These are phyloP conservation scores for Spodoptera exigua DNA, from an alignment of 2,888 invertebrate genomes.

Conservation along the genomic window DNA sequence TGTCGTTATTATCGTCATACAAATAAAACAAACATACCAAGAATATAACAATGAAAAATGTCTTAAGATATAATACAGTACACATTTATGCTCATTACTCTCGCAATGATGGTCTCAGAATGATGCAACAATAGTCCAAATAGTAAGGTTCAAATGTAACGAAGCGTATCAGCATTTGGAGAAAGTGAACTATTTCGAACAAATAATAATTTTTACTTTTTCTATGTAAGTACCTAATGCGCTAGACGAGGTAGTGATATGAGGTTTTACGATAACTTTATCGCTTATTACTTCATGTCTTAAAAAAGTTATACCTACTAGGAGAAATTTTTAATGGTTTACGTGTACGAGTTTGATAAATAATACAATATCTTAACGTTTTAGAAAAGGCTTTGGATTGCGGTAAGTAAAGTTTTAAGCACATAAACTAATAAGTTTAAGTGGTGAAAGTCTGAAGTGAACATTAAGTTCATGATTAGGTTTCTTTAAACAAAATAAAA, in stretches of 20 bases:
- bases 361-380: conserved; percentile 7
- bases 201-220: conserved; percentile 34
- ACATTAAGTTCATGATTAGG: too few relatives aligned
- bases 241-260: conserved; percentile 29
- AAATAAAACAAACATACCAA: too few relatives aligned
- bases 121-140: conserved; percentile 61
- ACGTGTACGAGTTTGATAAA: conserved; percentile 11
- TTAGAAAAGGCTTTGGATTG: not conserved
- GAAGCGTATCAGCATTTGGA: conserved; percentile 58
- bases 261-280: conserved; percentile 22
- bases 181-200: conserved; percentile 56
- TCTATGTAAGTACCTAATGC: conserved; percentile 30
- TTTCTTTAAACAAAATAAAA: too few relatives aligned
- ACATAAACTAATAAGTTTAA: too few relatives aligned
- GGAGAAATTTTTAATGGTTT: conserved; percentile 5
- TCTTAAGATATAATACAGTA: not conserved
- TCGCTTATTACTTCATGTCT: conserved; percentile 19
- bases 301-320: conserved; percentile 9
- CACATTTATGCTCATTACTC: conserved; percentile 20
- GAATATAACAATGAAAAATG: too few relatives aligned
- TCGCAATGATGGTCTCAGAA: conserved; percentile 26
- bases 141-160: conserved; percentile 59
- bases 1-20: too few relatives aligned
- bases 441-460: too few relatives aligned
- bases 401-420: too few relatives aligned